These are phyloP conservation scores for Thalassophryne amazonica DNA, from an alignment of 2,797 vertebrate genomes.

Conservation along the genomic window DNA sequence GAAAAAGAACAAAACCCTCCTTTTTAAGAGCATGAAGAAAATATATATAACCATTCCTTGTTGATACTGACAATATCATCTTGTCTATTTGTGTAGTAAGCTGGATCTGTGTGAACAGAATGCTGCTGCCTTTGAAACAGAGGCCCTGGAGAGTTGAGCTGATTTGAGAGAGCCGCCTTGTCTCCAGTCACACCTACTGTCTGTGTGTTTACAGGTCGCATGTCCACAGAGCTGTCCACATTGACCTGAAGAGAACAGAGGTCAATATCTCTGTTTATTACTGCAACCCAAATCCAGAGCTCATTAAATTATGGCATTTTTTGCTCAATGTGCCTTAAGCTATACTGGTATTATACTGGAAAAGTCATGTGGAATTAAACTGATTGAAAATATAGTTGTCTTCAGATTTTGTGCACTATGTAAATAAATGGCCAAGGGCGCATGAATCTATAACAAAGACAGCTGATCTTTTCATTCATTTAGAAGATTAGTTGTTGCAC, in stretches of 20 bases:
- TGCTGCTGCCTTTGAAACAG: slow-evolving; percentile 56
- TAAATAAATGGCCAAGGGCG: too few species aligned
- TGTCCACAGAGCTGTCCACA: slow-evolving; percentile 1
- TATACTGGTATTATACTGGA: background rate
- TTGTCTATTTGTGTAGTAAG: slow-evolving; percentile 17
- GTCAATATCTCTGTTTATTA: slow-evolving; percentile 2
- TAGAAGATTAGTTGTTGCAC: too few species aligned
- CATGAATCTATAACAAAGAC: too few species aligned
- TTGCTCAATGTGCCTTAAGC: background rate
- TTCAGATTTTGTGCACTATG: too few species aligned
- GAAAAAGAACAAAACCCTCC: background rate
- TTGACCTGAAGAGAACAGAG: background rate
- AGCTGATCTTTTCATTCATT: too few species aligned
- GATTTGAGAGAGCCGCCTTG: slow-evolving; percentile 29
- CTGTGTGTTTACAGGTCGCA: slow-evolving; percentile 20
- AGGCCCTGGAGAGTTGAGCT: slow-evolving; percentile 27
- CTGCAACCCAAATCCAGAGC: background rate
- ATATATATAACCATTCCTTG: background rate
- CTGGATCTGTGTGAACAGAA: slow-evolving; percentile 10
- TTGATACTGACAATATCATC: slow-evolving; percentile 15
- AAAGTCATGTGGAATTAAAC: background rate
- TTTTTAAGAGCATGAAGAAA: background rate
- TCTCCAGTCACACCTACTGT: slow-evolving; percentile 22
- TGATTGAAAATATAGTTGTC: too few species aligned
- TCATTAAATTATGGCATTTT: background rate